Evolutionary conservation across 2,797 vertebrate genomes (phyloP).

Genomic region (Etheostoma nigrum): DNA sequence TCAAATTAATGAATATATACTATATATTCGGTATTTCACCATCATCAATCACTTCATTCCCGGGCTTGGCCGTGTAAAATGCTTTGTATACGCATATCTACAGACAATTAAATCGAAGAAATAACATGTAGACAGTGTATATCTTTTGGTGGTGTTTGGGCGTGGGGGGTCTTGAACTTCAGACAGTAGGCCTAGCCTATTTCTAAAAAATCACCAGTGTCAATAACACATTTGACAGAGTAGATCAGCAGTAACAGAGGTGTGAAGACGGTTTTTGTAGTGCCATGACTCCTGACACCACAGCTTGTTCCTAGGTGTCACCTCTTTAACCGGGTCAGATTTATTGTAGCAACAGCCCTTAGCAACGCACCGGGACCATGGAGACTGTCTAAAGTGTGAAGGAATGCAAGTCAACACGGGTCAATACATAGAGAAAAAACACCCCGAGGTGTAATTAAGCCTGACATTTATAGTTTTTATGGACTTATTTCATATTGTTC

Average conservation of each 20-base stretch:
- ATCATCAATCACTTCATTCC: neutral
- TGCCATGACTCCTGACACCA: slow-evolving; percentile 18
- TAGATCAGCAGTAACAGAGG: neutral
- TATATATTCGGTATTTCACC: neutral
- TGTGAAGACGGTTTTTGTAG: slow-evolving; percentile 9
- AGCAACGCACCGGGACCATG: slow-evolving; percentile 75
- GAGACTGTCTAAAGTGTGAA: slow-evolving; percentile 62
- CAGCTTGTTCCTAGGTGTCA: slow-evolving; percentile 43
- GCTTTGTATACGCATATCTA: neutral
- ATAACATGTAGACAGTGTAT: neutral
- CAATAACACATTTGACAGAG: neutral
- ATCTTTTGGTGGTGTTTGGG: neutral
- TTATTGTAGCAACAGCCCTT: slow-evolving; percentile 88
- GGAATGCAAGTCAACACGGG: slow-evolving; percentile 72
- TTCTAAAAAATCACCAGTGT: neutral
- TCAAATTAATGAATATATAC: no score
- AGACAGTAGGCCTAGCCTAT: neutral
- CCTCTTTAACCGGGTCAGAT: slow-evolving; percentile 74
- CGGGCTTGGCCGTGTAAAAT: neutral
- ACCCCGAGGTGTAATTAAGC: neutral
- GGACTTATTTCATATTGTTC: neutral
- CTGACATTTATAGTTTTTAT: slow-evolving; percentile 19
- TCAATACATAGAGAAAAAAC: slow-evolving; percentile 8
- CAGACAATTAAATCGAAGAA: neutral
- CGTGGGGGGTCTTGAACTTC: neutral